Conservation (phyloP, 2,113 vertebrate species). For the Toxostoma redivivum region DNA sequence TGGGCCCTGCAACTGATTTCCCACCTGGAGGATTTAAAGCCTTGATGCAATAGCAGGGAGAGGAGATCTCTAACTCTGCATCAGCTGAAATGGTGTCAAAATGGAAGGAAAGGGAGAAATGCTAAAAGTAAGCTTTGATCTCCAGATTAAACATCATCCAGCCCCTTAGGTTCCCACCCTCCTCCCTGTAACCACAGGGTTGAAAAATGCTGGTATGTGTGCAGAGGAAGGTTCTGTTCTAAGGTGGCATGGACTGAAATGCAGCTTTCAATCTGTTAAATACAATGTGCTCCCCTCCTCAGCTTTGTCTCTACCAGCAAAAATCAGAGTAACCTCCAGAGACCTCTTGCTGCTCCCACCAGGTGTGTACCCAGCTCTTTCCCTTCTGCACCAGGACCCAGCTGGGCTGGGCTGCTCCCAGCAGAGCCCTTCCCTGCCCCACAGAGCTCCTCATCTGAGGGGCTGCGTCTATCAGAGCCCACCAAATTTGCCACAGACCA, state of each 20-base stretch:
- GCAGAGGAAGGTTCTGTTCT: neutral
- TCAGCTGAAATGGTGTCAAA: neutral
- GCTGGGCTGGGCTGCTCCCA: neutral
- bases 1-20: neutral
- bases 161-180: neutral
- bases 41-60: neutral
- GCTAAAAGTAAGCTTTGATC: neutral
- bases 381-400: neutral
- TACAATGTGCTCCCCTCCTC: neutral
- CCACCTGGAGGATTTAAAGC: neutral
- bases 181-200: rapidly evolving
- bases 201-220: neutral
- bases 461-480: neutral
- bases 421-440: neutral
- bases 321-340: neutral
- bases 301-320: neutral
- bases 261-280: neutral
- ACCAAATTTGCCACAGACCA: neutral
- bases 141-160: neutral
- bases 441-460: neutral
- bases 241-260: neutral
- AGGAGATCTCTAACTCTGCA: neutral
- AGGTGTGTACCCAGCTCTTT: rapidly evolving
- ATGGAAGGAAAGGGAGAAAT: neutral
- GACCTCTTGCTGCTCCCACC: neutral